Evolutionary conservation across 2,797 vertebrate species (phyloP).

Genomic region (Alauda arvensis): DNA sequence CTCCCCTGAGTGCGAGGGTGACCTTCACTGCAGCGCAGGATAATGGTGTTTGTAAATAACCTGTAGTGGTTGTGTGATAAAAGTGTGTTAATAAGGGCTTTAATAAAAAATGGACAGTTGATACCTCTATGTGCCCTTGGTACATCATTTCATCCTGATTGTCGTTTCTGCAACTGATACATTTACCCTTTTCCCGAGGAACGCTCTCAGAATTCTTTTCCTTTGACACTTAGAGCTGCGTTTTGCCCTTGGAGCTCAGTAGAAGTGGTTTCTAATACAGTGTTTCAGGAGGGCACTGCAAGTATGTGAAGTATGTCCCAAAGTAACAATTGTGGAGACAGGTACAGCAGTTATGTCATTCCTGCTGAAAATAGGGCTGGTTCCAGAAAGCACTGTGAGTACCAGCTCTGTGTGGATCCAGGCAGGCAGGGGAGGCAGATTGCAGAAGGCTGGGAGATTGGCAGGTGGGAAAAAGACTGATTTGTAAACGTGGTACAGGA

Average conservation of each 20-base stretch:
- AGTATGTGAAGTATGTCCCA: not conserved
- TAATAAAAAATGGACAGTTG: not conserved
- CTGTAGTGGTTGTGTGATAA: not conserved
- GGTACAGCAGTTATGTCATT: not conserved
- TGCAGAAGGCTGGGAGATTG: not conserved
- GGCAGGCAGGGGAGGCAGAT: not conserved
- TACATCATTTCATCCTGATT: not conserved
- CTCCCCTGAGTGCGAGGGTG: not conserved
- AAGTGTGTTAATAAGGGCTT: not conserved
- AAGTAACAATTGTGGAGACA: not conserved
- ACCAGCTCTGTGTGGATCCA: not conserved
- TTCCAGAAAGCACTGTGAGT: rapidly evolving
- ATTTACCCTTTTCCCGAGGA: not conserved
- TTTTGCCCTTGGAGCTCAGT: not conserved
- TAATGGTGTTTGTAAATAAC: not conserved
- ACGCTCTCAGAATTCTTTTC: not conserved
- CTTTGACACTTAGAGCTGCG: not conserved
- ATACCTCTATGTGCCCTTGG: not conserved
- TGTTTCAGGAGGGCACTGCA: not conserved
- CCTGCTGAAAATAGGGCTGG: not conserved
- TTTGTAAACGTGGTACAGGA: not conserved
- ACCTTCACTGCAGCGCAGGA: not conserved
- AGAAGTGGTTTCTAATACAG: not conserved
- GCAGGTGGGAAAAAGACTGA: not conserved
- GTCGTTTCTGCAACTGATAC: not conserved